Conservation (phyloP, 2,888 invertebrate genomes). For the Athalia circularis region DNA sequence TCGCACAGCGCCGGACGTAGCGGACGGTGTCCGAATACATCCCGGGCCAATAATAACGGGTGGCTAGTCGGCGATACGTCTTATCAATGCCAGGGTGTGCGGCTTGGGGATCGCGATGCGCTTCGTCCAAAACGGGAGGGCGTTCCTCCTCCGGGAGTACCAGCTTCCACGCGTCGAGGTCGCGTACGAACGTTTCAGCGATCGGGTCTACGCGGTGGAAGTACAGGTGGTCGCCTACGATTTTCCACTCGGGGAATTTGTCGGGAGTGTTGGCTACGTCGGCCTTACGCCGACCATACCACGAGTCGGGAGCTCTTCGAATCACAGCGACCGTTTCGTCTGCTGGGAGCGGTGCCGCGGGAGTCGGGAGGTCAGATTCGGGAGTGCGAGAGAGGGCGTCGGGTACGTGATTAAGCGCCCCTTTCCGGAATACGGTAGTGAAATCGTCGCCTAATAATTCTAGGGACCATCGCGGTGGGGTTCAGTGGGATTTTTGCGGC, state of each 20-base stretch:
- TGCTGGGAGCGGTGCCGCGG: no score
- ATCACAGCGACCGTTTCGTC: no score
- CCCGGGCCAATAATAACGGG: constrained; percentile 45
- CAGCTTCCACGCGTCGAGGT: not conserved
- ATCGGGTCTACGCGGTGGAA: not conserved
- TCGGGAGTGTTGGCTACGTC: not conserved
- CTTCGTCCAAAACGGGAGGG: not conserved
- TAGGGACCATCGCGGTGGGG: no score
- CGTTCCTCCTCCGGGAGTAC: not conserved
- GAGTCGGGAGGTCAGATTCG: no score
- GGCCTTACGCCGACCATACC: not conserved
- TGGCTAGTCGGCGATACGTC: constrained; percentile 35
- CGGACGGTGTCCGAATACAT: constrained; percentile 31
- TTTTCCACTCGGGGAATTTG: constrained; percentile 1
- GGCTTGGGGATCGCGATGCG: constrained; percentile 27
- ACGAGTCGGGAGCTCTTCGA: no score
- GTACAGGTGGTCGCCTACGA: not conserved
- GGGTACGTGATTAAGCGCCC: constrained; percentile 47
- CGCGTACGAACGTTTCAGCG: not conserved
- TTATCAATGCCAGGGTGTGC: constrained; percentile 45
- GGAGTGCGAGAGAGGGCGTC: constrained; percentile 50
- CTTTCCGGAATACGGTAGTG: constrained; percentile 48
- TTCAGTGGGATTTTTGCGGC: no score
- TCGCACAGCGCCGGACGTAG: constrained; percentile 34
- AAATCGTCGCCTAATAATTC: constrained; percentile 51